Base-by-base conservation (phyloP, 2,888 invertebrate genomes). In the Tipula helvola region DNA sequence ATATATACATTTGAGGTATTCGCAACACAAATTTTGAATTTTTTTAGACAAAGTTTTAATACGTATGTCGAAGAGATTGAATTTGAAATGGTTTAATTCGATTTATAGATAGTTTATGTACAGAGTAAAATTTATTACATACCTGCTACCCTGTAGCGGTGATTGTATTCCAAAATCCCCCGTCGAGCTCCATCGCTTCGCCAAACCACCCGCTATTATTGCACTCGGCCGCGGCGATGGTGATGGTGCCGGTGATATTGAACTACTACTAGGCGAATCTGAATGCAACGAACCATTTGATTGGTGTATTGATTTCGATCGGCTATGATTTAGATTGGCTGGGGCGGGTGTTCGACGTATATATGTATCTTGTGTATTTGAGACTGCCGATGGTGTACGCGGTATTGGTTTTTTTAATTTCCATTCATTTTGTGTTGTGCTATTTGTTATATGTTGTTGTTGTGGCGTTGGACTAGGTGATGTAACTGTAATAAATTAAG, bases 281-380 rank as follows among this genome's bases (percentile, higher is more conserved):
- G 96, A 96, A 91, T 96, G 96, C 86, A 96, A 92, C 2, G 96
- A 96, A 18, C 95, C 95, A 86, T 96, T 96, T 0, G 96, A 96
- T 90, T 96, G 96, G 91, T 96, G 96, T 18, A 88, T 88, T 16
- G 71, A 47, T 83, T 88, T 87, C 18, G 86, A 57, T 12, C 85
- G 85, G 39, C 86, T 86, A 95, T 87, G 52, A 88, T 92, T 92
- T 88, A 93, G 89, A 16, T 28, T 71, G 18, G 84, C n/a, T 39
- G 4, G 84, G 7, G 39, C 84, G 41, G 36, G 39, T n/a, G 84
- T 87, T 13, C 88, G 88, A 44, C 88, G 85, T 5, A 87, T 52
- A 42, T 87, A 86, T 3, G 87, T 18, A 42, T 88, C 84, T 41
- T 18, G 86, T 47, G 87, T 86, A 86, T 87, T 87, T 87, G 84